A percentile compares a stretch with the other conserved stretches of the same genome.
Evolutionary conservation across 1,140 invertebrate species (phyloP).

Genomic region (Papilio polytes): DNA sequence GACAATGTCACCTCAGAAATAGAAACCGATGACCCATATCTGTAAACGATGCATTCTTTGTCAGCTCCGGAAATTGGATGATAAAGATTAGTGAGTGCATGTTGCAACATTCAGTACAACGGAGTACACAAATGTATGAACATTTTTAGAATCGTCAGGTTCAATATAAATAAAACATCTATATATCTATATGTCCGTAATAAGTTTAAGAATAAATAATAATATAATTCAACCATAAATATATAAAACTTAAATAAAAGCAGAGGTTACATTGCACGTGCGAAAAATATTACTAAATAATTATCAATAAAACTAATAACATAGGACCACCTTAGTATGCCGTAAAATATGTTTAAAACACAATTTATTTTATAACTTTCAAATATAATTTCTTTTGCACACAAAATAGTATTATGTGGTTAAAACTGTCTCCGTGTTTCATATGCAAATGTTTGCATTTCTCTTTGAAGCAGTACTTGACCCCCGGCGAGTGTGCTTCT

Average conservation of each 20-base stretch:
- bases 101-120: conserved; percentile 47
- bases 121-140: conserved; percentile 47
- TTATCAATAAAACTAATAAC: no score
- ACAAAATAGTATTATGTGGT: conserved; percentile 1
- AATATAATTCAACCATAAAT: no score
- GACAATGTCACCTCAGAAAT: conserved; percentile 51
- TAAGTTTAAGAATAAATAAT: no score
- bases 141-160: neutral
- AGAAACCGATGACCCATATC: conserved; percentile 55
- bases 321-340: no score
- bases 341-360: neutral
- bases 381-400: neutral
- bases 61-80: conserved; percentile 56
- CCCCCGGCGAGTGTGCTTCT: neutral
- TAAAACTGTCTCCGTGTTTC: neutral
- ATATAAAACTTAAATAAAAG: no score
- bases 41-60: conserved; percentile 52
- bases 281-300: no score
- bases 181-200: no score
- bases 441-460: conserved; percentile 34
- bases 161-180: neutral
- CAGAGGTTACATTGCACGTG: no score
- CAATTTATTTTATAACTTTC: conserved; percentile 7
- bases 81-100: conserved; percentile 54
- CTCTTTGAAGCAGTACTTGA: conserved; percentile 9